phyloP scores from a whole-genome alignment of 2,888 invertebrate genomes.

The Pedicia rivosa region DNA sequence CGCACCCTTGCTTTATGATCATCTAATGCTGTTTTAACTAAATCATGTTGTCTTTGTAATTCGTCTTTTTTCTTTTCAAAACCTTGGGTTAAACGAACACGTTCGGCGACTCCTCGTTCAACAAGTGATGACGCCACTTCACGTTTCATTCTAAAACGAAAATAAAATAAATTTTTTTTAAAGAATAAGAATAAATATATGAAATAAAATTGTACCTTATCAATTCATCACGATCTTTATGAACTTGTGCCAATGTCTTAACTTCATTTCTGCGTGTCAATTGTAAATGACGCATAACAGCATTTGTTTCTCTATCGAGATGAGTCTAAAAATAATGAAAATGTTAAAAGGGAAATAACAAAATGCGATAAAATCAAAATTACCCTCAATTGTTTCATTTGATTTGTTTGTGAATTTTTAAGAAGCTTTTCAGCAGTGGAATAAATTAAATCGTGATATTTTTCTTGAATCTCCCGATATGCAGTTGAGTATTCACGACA shows the following conservation, averaged over 20 bases:
- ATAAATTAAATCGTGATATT: slow-evolving; percentile 69
- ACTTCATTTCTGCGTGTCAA: slow-evolving; percentile 75
- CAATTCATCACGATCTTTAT: slow-evolving; percentile 82
- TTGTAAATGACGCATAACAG: slow-evolving; percentile 67
- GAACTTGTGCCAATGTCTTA: slow-evolving; percentile 69
- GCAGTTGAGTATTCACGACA: slow-evolving; percentile 51
- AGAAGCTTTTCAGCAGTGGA: slow-evolving; percentile 65
- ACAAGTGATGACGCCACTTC: slow-evolving; percentile 42
- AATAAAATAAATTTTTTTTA: background rate
- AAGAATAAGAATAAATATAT: background rate
- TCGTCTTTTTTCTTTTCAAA: slow-evolving; percentile 62
- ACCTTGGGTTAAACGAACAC: slow-evolving; percentile 60
- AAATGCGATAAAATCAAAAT: slow-evolving; percentile 2
- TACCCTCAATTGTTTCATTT: slow-evolving; percentile 59
- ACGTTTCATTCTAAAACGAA: slow-evolving; percentile 25
- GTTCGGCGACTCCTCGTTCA: slow-evolving; percentile 77
- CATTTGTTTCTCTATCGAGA: slow-evolving; percentile 52
- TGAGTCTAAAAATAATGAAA: slow-evolving; percentile 28
- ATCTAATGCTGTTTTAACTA: slow-evolving; percentile 49
- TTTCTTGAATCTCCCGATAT: slow-evolving; percentile 62
- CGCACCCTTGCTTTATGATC: slow-evolving; percentile 47
- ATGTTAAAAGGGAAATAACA: background rate
- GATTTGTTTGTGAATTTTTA: slow-evolving; percentile 58
- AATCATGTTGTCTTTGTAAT: slow-evolving; percentile 62
- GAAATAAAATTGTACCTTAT: slow-evolving; percentile 44